These are phyloP conservation scores for Rhombomys opimus DNA, from an alignment of 2,113 vertebrate species.

Conservation along the genomic window DNA sequence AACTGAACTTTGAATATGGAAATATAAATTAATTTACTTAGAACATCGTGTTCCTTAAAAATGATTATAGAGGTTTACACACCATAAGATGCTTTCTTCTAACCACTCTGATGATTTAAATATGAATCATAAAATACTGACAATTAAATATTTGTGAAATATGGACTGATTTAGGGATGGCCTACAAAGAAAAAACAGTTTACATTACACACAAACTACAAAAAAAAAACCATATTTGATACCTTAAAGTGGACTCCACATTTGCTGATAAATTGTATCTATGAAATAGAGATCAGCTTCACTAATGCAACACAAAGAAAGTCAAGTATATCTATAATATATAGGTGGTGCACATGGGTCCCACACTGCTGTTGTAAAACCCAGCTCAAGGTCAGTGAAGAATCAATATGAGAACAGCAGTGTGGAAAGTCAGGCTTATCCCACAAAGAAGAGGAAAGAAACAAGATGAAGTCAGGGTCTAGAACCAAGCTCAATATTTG, in stretches of 20 bases:
- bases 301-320: neutral
- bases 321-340: neutral
- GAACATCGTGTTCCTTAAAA: neutral
- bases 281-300: neutral
- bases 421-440: neutral
- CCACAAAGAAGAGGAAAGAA: neutral
- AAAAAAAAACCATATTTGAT: neutral
- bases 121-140: neutral
- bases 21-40: slow-evolving; percentile 33
- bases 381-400: neutral
- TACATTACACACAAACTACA: neutral
- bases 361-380: neutral
- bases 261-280: neutral
- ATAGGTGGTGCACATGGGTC: neutral
- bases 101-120: neutral
- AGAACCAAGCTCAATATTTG: neutral
- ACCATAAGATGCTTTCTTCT: neutral
- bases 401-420: neutral
- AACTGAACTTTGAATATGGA: neutral
- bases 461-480: neutral
- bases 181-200: neutral
- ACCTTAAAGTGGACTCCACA: neutral
- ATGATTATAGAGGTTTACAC: neutral
- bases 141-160: slow-evolving; percentile 46
- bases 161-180: neutral